Evolutionary conservation across 2,797 vertebrate genomes (phyloP), one percentile per base, ranked within the genome.

Genomic region (Toxotes lorentzi): DNA sequence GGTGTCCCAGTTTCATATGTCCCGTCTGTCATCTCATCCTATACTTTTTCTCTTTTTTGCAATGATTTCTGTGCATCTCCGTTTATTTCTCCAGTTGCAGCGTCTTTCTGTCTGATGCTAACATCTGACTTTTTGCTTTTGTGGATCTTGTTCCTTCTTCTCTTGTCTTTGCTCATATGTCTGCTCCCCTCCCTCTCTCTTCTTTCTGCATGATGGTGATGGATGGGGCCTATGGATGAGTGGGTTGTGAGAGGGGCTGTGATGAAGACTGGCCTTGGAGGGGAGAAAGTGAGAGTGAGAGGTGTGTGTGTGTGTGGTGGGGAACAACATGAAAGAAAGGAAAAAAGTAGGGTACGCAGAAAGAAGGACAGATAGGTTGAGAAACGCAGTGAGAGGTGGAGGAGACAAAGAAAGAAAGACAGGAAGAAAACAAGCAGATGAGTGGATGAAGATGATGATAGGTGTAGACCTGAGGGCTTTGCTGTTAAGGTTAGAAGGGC

Each of bases 241-340:
- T 82, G 86, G 88, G 81, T 78, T 70, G 83, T 89, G 86, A 87
- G 80, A 88, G 71, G 85, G 85, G 70, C 81, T 70, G 74, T 91
- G 92, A 93, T 92, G 86, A 88, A 92, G 86, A 84, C 91, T 78
- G 90, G 93, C 92, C 93, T 93, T 92, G 92, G 87, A 83, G 80
- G 71, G 80, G 74, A 81, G 68, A 80, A 81, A 82, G 87, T 76
- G 66, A 83, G 79, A 71, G 81, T 60, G 84, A 78, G 67, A 80
- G 73, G 70, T 71, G 67, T 64, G 65, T 45, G 40, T 51, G 74
- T n/a, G 40, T 17, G 69, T 8, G 12, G 6, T 23, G 57, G 70
- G 66, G 68, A 56, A 45, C 45, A 34, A 85, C 57, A 66, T 48
- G 62, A 85, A 88, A 76, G 56, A 65, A 60, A 84, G 48, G 41